Conservation (phyloP, 2,888 invertebrate genomes). For the Drosophila austrosaltans region DNA sequence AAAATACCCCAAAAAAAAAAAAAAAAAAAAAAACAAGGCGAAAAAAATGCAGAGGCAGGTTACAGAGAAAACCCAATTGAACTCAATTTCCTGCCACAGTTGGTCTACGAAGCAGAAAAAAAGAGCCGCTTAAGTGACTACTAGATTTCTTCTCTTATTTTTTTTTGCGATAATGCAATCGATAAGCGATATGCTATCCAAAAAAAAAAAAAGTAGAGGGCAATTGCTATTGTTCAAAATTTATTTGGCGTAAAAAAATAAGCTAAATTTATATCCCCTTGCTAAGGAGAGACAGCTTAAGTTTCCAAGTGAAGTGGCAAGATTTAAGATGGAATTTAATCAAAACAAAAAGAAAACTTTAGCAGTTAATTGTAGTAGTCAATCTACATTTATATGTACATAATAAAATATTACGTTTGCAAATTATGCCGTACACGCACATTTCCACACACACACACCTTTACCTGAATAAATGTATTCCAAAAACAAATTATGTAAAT, state of each 20-base stretch:
- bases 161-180: constrained; percentile 57
- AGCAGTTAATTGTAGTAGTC: not conserved
- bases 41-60: constrained; percentile 50
- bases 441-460: not conserved
- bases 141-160: constrained; percentile 35
- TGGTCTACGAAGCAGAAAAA: constrained; percentile 22
- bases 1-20: constrained; percentile 25
- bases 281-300: not conserved
- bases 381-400: not conserved
- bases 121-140: constrained; percentile 57
- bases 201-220: constrained; percentile 7
- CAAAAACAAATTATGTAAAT: constrained; percentile 60
- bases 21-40: constrained; percentile 34
- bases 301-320: constrained; percentile 15
- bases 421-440: constrained; percentile 35
- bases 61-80: constrained; percentile 61
- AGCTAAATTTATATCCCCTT: constrained; percentile 44
- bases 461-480: constrained; percentile 46
- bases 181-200: constrained; percentile 58
- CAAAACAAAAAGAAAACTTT: not conserved
- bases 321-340: not conserved
- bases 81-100: constrained; percentile 52
- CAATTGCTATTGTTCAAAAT: constrained; percentile 49
- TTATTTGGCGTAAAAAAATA: constrained; percentile 43
- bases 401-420: constrained; percentile 38